A percentile compares a stretch with the other conserved stretches of the same genome.
These are phyloP conservation scores for Anser brachyrhynchus DNA, from an alignment of 2,113 vertebrate species.

Conservation along the genomic window DNA sequence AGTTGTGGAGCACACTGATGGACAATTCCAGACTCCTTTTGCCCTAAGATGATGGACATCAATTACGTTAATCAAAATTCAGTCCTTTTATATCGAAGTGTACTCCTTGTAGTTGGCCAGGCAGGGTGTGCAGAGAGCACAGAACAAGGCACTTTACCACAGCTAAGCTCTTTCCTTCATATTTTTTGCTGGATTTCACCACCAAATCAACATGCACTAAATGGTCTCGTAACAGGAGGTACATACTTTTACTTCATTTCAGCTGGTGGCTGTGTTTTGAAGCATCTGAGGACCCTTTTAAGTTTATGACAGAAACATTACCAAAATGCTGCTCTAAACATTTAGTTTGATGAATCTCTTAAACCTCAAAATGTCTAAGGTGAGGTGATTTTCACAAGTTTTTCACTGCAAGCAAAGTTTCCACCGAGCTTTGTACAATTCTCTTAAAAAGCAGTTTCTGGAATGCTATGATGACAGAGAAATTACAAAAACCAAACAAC, in stretches of 20 bases:
- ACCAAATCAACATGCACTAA: not conserved
- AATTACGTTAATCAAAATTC: not conserved
- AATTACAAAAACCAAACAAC: not conserved
- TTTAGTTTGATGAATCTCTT: not conserved
- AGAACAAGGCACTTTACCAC: rapidly evolving
- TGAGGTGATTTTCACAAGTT: not conserved
- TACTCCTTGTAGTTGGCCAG: not conserved
- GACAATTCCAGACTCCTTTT: not conserved
- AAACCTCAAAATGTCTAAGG: not conserved
- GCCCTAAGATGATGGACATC: not conserved
- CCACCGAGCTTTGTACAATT: not conserved
- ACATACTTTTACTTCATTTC: not conserved
- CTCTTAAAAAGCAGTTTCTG: not conserved
- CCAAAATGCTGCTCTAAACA: not conserved
- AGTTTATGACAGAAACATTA: not conserved
- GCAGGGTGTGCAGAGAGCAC: not conserved
- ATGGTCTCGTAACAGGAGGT: not conserved
- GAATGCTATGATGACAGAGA: not conserved
- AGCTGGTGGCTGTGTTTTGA: not conserved
- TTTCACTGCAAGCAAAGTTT: not conserved
- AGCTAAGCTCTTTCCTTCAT: not conserved
- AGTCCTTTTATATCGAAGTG: not conserved
- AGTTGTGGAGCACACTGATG: not conserved
- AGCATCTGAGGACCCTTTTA: not conserved
- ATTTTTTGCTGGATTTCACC: not conserved